Percentiles rank a stretch among this genome's conserved stretches.
Evolutionary conservation across 2,113 vertebrate species (phyloP).

Genomic region (Nymphicus hollandicus): DNA sequence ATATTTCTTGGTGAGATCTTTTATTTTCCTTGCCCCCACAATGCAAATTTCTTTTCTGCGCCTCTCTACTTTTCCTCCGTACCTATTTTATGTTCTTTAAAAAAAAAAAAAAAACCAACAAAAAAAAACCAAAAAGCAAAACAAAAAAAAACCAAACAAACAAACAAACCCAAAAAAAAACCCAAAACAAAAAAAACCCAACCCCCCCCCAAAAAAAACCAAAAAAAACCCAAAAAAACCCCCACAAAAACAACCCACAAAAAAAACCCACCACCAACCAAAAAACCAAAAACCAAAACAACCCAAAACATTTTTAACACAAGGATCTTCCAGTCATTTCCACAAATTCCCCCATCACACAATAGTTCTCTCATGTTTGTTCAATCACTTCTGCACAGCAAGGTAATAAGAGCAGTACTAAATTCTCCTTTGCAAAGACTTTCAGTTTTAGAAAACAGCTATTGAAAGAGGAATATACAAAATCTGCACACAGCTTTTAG

Average conservation of each 20-base stretch:
- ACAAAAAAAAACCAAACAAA: too few species aligned
- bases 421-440: background rate
- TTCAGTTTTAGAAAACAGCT: background rate
- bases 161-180: background rate
- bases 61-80: background rate
- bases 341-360: background rate
- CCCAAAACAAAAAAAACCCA: too few species aligned
- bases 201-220: too few species aligned
- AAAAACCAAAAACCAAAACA: too few species aligned
- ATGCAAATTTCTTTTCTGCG: background rate
- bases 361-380: background rate
- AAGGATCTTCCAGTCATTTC: background rate
- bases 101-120: background rate
- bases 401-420: background rate
- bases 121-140: too few species aligned
- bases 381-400: background rate
- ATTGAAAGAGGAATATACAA: slow-evolving; percentile 35
- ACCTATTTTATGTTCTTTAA: background rate
- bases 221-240: too few species aligned
- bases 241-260: too few species aligned
- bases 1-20: background rate
- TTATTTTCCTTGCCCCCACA: background rate
- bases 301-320: background rate
- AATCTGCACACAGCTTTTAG: slow-evolving; percentile 3
- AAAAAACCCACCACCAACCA: background rate